Evolutionary conservation across 2,888 invertebrate genomes (phyloP).

Genomic region (Tachina fera): DNA sequence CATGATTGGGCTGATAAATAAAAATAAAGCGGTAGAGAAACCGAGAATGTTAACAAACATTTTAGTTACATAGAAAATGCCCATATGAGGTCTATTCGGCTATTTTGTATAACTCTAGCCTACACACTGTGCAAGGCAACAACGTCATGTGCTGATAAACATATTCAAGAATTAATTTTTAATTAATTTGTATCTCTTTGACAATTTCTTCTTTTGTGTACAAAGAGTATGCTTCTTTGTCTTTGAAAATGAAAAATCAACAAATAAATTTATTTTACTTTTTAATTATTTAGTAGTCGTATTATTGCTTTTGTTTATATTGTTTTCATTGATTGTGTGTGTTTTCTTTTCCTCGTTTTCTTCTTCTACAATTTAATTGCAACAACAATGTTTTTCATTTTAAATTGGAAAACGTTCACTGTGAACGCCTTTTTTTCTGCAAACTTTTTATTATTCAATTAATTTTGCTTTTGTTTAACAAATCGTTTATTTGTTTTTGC

Average conservation of each 20-base stretch:
- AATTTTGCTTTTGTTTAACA: neutral
- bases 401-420: neutral
- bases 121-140: too few species aligned
- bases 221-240: neutral
- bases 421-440: neutral
- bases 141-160: too few species aligned
- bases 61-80: too few species aligned
- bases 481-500: neutral
- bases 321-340: neutral
- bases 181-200: neutral
- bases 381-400: neutral
- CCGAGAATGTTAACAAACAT: too few species aligned
- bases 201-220: neutral
- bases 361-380: too few species aligned
- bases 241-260: slow-evolving; percentile 14
- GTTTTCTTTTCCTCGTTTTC: neutral
- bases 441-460: slow-evolving; percentile 8
- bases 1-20: too few species aligned
- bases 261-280: slow-evolving; percentile 1
- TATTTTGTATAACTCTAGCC: too few species aligned
- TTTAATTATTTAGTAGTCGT: slow-evolving; percentile 8
- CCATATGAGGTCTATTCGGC: too few species aligned
- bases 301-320: neutral
- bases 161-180: neutral
- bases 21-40: too few species aligned